Conservation (phyloP, 1,140 invertebrate species). For the Trichoplusia ni region DNA sequence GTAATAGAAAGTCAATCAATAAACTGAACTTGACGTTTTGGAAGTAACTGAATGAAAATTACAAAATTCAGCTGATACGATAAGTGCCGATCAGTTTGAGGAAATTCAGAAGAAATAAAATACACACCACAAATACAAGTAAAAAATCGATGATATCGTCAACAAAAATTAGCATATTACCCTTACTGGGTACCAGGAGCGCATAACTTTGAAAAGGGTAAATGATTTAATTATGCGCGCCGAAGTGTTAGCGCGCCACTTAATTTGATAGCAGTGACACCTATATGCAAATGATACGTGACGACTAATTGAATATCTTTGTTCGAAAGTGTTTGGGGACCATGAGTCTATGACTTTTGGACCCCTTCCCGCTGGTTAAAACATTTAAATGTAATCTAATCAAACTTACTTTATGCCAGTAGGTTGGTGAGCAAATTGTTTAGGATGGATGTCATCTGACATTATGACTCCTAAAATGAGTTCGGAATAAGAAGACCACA, state of each 20-base stretch:
- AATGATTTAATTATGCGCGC: constrained; percentile 75
- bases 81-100: no score
- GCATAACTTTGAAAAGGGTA: constrained; percentile 62
- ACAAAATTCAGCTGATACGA: no score
- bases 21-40: no score
- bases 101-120: no score
- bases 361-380: constrained; percentile 35
- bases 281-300: constrained; percentile 76
- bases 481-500: no score
- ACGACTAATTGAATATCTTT: constrained; percentile 78
- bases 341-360: constrained; percentile 61
- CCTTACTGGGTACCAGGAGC: constrained; percentile 23
- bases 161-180: constrained; percentile 18
- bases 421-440: no score
- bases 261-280: constrained; percentile 77
- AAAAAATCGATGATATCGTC: constrained; percentile 12
- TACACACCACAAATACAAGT: no score
- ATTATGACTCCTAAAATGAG: no score
- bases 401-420: constrained; percentile 18
- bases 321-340: constrained; percentile 54
- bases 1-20: no score
- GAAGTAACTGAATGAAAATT: no score
- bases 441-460: no score
- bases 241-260: constrained; percentile 64
- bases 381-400: constrained; percentile 40